Conservation (phyloP, 2,113 vertebrate genomes). For the Xyrauchen texanus region DNA sequence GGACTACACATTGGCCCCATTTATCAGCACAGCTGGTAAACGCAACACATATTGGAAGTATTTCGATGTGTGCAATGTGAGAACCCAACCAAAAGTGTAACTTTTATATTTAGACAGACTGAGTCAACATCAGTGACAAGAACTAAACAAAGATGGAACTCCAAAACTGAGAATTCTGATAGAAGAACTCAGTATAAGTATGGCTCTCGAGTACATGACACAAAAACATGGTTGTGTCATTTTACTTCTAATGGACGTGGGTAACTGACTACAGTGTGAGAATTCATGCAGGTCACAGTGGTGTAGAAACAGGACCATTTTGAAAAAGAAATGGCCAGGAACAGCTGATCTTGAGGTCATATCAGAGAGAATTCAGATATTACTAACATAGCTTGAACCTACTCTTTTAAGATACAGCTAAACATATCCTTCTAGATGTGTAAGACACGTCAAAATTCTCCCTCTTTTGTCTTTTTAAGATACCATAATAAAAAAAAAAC, state of each 20-base stretch:
- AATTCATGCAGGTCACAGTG: background rate
- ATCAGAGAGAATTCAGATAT: constrained; percentile 1
- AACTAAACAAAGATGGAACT: constrained; percentile 31
- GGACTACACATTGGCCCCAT: background rate
- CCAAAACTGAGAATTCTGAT: background rate
- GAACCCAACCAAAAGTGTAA: constrained; percentile 32
- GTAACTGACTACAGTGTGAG: background rate
- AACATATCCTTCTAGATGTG: no score
- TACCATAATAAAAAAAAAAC: background rate
- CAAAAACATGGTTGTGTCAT: background rate
- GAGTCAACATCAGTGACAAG: background rate
- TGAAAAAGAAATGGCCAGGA: background rate
- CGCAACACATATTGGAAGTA: background rate
- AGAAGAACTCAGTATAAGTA: background rate
- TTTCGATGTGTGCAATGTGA: constrained; percentile 6
- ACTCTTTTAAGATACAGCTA: no score
- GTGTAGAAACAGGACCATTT: background rate
- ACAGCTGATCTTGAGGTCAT: background rate
- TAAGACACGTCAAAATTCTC: background rate
- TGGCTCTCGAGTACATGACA: background rate
- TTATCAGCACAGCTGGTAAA: background rate
- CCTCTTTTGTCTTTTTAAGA: constrained; percentile 38
- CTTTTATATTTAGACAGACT: background rate
- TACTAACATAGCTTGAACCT: constrained; percentile 17
- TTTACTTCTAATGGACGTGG: background rate